These are phyloP conservation scores for Drosophila sproati DNA, from an alignment of 1,140 invertebrate genomes.

Conservation along the genomic window DNA sequence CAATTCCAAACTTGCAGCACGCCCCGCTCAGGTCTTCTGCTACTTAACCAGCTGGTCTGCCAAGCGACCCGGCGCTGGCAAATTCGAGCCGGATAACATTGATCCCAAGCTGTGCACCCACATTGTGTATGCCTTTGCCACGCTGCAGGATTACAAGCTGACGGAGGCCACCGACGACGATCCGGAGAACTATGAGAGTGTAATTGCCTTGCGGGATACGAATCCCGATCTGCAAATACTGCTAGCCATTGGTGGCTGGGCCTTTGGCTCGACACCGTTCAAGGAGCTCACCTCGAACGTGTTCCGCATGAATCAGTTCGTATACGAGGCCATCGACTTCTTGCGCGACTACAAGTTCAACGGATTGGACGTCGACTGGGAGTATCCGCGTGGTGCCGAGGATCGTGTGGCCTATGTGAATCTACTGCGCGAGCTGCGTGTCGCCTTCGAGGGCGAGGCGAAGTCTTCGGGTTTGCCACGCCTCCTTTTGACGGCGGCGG, in stretches of 20 bases:
- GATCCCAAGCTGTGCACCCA: constrained; percentile 95
- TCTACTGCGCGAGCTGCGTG: constrained; percentile 90
- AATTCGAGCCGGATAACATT: constrained; percentile 94
- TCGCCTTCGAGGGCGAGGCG: constrained; percentile 96
- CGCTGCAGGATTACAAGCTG: constrained; percentile 93
- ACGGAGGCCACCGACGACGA: constrained; percentile 92
- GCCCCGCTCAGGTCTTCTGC: constrained; percentile 94
- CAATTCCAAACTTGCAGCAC: constrained; percentile 85
- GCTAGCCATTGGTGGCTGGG: constrained; percentile 97
- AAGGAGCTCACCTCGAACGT: constrained; percentile 95
- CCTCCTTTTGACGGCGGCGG: constrained; percentile 94
- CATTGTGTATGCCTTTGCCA: constrained; percentile 96
- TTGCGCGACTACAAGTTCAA: constrained; percentile 96
- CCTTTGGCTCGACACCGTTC: constrained; percentile 96
- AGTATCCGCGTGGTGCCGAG: constrained; percentile 95
- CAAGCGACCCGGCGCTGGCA: constrained; percentile 93
- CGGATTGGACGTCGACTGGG: constrained; percentile 97
- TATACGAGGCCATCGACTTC: constrained; percentile 97
- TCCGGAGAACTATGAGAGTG: constrained; percentile 92
- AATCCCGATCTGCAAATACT: constrained; percentile 96
- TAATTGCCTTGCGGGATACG: constrained; percentile 93
- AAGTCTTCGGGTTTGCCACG: constrained; percentile 91
- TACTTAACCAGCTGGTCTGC: constrained; percentile 98
- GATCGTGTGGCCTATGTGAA: constrained; percentile 93
- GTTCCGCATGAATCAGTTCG: constrained; percentile 97